A percentile compares a stretch with the other conserved stretches of the same genome.
Evolutionary conservation across 2,797 vertebrate species (phyloP).

Genomic region (Phyllotis vaccarum): DNA sequence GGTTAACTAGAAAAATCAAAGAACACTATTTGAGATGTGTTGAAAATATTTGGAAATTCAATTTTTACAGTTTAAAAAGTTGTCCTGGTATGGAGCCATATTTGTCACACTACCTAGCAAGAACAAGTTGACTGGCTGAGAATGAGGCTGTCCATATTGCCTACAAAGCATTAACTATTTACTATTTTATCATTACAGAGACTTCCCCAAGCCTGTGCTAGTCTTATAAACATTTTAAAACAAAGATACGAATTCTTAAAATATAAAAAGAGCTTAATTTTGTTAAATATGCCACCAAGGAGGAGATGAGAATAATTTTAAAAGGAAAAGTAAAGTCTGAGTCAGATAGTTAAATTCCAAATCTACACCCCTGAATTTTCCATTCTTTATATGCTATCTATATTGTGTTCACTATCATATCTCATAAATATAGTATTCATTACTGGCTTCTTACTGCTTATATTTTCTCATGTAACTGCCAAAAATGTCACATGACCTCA

Average conservation of each 20-base stretch:
- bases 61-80: neutral
- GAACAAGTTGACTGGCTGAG: neutral
- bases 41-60: slow-evolving; percentile 29
- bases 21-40: neutral
- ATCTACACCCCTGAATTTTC: neutral
- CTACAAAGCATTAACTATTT: neutral
- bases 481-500: neutral
- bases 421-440: neutral
- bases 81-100: neutral
- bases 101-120: neutral
- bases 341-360: slow-evolving; percentile 40
- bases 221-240: slow-evolving; percentile 11
- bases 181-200: neutral
- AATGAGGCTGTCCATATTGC: neutral
- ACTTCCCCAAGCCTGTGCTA: neutral
- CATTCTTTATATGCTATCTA: neutral
- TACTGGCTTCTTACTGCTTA: neutral
- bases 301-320: neutral
- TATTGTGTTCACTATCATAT: neutral
- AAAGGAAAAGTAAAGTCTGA: neutral
- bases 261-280: slow-evolving; percentile 34
- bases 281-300: neutral
- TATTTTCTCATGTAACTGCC: neutral
- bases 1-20: neutral
- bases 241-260: neutral